Evolutionary conservation across 2,888 invertebrate species (phyloP).

Genomic region (Julus scandinavius): DNA sequence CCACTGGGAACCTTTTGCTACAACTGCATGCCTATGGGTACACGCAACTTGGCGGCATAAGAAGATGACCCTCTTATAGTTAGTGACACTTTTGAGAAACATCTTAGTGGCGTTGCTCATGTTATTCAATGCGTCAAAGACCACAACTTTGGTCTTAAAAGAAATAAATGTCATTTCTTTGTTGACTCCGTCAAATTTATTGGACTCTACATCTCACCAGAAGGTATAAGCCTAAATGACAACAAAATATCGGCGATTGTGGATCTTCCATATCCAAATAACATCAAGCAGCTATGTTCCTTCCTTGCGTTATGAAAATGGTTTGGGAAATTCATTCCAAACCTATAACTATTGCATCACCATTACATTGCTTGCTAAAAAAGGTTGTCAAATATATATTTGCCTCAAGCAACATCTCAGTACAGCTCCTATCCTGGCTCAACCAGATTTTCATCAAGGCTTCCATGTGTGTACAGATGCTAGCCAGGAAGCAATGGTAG

Average conservation of each 20-base stretch:
- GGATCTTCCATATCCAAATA: background rate
- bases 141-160: background rate
- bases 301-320: too few relatives aligned
- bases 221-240: background rate
- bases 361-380: background rate
- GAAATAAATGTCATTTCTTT: background rate
- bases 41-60: background rate
- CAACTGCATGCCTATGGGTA: background rate
- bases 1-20: background rate
- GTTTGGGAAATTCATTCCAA: background rate
- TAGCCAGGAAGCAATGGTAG: background rate
- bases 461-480: background rate
- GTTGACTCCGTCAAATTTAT: background rate
- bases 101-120: background rate
- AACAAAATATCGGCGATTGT: background rate
- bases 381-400: background rate
- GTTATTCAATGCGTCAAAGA: background rate
- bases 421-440: background rate
- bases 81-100: background rate
- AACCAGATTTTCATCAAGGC: background rate
- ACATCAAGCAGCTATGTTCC: background rate
- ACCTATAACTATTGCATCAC: background rate
- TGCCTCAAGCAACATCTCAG: background rate
- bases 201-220: background rate
- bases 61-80: background rate